Conservation (phyloP, 2,113 vertebrate genomes). For the Tetraodon nigroviridis region DNA sequence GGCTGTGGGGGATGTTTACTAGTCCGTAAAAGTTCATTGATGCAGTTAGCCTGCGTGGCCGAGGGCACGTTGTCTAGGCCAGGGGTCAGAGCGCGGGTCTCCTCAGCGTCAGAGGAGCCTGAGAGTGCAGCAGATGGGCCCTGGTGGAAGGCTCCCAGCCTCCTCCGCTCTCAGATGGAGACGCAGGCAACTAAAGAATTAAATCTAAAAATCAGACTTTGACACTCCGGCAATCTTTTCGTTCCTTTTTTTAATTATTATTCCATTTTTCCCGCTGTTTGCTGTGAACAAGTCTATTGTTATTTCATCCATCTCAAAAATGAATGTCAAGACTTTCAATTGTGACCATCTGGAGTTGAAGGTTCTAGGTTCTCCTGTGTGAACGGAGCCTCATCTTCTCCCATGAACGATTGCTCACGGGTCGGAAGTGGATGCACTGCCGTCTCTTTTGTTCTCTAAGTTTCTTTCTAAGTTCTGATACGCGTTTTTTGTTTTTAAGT, state of each 20-base stretch:
- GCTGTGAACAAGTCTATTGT: no score
- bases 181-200: no score
- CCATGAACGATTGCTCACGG: conserved; percentile 2
- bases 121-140: conserved; percentile 72
- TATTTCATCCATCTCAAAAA: no score
- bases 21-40: conserved; percentile 24
- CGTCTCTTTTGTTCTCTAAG: conserved; percentile 33
- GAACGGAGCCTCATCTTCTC: no score
- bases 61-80: conserved; percentile 35
- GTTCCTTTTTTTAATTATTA: no score
- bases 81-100: conserved; percentile 40
- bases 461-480: conserved; percentile 56
- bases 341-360: no score
- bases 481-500: conserved; percentile 43
- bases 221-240: no score
- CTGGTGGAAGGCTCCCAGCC: conserved; percentile 70
- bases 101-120: conserved; percentile 60
- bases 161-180: conserved; percentile 69
- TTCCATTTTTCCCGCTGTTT: no score
- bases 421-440: conserved; percentile 43
- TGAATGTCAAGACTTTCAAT: no score
- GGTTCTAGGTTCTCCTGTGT: no score
- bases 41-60: conserved; percentile 21
- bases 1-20: conserved; percentile 1
- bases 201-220: no score